Evolutionary conservation across 2,113 vertebrate genomes (phyloP).

Genomic region (Pionites leucogaster): DNA sequence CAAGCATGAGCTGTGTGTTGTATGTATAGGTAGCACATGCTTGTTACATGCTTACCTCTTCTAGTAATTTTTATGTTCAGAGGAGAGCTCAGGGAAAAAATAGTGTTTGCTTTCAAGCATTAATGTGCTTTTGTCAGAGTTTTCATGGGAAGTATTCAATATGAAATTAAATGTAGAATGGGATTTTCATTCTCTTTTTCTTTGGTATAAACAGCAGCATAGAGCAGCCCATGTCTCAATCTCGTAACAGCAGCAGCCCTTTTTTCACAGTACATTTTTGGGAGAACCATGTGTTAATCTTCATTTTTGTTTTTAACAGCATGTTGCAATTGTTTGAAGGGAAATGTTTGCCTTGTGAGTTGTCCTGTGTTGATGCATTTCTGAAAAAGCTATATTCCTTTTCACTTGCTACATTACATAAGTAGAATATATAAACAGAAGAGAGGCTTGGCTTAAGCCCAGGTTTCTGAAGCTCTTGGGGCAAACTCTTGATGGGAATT

Average conservation of each 20-base stretch:
- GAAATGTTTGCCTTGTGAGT: conserved; percentile 45
- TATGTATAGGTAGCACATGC: not conserved
- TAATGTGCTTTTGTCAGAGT: not conserved
- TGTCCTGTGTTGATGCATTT: conserved; percentile 49
- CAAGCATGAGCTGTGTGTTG: not conserved
- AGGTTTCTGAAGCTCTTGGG: not conserved
- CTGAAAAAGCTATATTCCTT: conserved; percentile 3
- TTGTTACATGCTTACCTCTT: not conserved
- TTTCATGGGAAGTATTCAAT: not conserved
- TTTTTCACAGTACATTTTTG: not conserved
- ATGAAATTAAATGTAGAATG: not conserved
- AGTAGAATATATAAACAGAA: conserved; percentile 54
- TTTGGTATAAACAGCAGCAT: not conserved
- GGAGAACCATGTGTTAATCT: not conserved
- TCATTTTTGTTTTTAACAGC: not conserved
- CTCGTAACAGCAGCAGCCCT: not conserved
- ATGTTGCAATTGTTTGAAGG: conserved; percentile 40
- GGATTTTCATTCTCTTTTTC: not conserved
- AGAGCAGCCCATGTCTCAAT: not conserved
- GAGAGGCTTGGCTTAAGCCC: conserved; percentile 1
- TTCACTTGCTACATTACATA: conserved; percentile 26
- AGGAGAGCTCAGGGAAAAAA: not conserved
- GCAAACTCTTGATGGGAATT: conserved; percentile 8
- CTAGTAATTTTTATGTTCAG: not conserved
- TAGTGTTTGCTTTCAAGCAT: not conserved